Evolutionary conservation across 1,140 invertebrate species (phyloP).

Genomic region (Drosophila orosa): DNA sequence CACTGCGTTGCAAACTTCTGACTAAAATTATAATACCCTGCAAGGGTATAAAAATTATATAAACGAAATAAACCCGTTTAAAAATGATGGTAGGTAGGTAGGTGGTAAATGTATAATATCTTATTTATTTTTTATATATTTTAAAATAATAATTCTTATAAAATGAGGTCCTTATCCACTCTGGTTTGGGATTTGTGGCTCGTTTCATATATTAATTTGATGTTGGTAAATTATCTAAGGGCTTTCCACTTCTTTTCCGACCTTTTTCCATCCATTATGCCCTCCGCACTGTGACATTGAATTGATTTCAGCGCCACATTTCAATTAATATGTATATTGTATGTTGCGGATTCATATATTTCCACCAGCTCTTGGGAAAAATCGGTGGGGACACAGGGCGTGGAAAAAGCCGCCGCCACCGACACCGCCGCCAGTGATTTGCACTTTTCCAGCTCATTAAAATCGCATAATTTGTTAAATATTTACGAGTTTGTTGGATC

Average conservation of each 20-base stretch:
- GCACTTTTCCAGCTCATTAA: slow-evolving; percentile 82
- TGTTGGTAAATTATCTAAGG: not conserved
- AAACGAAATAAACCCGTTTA: not conserved
- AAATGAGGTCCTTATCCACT: not conserved
- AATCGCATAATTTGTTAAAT: slow-evolving; percentile 81
- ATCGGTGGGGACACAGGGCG: slow-evolving; percentile 7
- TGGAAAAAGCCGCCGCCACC: slow-evolving; percentile 20
- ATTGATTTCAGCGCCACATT: slow-evolving; percentile 40
- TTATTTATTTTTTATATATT: no score
- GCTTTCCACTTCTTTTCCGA: slow-evolving; percentile 9
- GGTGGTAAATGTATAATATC: not conserved
- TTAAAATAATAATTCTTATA: not conserved
- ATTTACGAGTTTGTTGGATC: slow-evolving; percentile 67
- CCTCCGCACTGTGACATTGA: slow-evolving; percentile 18
- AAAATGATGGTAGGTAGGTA: not conserved
- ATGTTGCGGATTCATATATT: slow-evolving; percentile 19
- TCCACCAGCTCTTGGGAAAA: slow-evolving; percentile 13
- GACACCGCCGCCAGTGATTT: slow-evolving; percentile 67
- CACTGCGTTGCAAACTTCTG: no score
- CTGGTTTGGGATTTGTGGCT: slow-evolving; percentile 10
- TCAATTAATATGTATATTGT: slow-evolving; percentile 36
- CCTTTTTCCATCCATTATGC: slow-evolving; percentile 25
- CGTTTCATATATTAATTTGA: slow-evolving; percentile 14
- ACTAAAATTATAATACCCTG: no score
- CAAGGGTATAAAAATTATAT: no score